A percentile compares a stretch with the other conserved stretches of the same genome.
phyloP scores from a whole-genome alignment of 1,140 invertebrate genomes.

The Pachyrhynchus sulphureomaculatus region DNA sequence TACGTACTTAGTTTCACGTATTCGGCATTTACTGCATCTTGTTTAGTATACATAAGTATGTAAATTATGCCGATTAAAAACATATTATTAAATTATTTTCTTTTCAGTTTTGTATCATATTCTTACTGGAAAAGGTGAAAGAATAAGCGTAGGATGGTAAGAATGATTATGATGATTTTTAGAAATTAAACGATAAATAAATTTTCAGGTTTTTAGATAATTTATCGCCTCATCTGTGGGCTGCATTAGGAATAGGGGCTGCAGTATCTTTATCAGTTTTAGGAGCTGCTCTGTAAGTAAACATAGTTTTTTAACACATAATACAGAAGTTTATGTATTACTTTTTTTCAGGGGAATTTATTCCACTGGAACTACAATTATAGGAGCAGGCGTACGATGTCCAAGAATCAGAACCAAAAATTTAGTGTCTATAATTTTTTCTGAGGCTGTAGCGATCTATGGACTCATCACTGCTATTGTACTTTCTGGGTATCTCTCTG shows the following conservation, averaged over 20 bases:
- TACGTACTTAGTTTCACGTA: too few relatives aligned
- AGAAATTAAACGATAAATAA: background rate
- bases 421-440: constrained; percentile 93
- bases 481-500: too few relatives aligned
- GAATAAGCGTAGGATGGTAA: constrained; percentile 33
- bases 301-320: too few relatives aligned
- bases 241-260: constrained; percentile 83
- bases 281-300: background rate
- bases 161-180: background rate
- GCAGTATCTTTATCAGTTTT: constrained; percentile 95
- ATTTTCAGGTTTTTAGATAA: constrained; percentile 66
- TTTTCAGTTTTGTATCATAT: constrained; percentile 22
- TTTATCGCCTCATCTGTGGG: constrained; percentile 92
- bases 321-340: too few relatives aligned
- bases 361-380: constrained; percentile 91
- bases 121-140: constrained; percentile 33
- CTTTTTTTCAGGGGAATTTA: constrained; percentile 72
- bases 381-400: constrained; percentile 91
- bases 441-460: constrained; percentile 88
- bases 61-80: too few relatives aligned
- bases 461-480: too few relatives aligned
- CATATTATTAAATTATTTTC: too few relatives aligned
- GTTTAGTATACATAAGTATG: too few relatives aligned
- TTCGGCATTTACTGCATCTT: too few relatives aligned
- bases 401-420: constrained; percentile 99